phyloP scores from a whole-genome alignment of 2,797 vertebrate genomes.

The Carapus acus region DNA sequence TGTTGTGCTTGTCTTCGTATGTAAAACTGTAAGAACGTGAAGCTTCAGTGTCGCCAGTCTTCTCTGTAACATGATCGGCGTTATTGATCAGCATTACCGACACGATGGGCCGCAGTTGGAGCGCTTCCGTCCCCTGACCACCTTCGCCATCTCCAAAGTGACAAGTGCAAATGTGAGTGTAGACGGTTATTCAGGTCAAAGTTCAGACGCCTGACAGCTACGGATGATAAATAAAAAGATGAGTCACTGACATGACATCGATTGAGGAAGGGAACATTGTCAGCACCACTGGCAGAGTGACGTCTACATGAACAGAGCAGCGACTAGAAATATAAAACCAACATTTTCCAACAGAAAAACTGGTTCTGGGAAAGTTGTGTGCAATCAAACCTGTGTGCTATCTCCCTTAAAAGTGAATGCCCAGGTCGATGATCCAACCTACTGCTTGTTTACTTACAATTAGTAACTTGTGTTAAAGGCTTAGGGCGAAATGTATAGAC shows the following conservation, averaged over 20 bases:
- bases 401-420: not conserved
- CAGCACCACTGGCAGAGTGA: constrained; percentile 44
- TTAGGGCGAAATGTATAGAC: not conserved
- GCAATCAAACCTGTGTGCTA: constrained; percentile 20
- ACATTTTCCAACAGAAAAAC: constrained; percentile 31
- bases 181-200: constrained; percentile 10
- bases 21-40: constrained; percentile 3
- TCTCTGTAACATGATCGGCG: not conserved
- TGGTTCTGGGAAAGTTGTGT: constrained; percentile 4
- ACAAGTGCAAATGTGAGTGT: constrained; percentile 59
- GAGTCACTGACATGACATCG: constrained; percentile 29
- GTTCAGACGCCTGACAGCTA: constrained; percentile 40
- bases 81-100: no score
- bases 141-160: constrained; percentile 57
- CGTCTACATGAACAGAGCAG: constrained; percentile 33
- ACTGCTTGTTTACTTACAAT: constrained; percentile 17
- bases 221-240: constrained; percentile 22
- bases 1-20: constrained; percentile 12
- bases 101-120: constrained; percentile 11
- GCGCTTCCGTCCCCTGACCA: constrained; percentile 13
- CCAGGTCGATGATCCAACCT: constrained; percentile 2
- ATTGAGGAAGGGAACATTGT: constrained; percentile 17
- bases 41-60: not conserved
- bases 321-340: constrained; percentile 49
- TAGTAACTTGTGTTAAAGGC: no score